These are phyloP conservation scores for Otolemur garnettii DNA, from an alignment of 2,113 vertebrate species.

Conservation along the genomic window DNA sequence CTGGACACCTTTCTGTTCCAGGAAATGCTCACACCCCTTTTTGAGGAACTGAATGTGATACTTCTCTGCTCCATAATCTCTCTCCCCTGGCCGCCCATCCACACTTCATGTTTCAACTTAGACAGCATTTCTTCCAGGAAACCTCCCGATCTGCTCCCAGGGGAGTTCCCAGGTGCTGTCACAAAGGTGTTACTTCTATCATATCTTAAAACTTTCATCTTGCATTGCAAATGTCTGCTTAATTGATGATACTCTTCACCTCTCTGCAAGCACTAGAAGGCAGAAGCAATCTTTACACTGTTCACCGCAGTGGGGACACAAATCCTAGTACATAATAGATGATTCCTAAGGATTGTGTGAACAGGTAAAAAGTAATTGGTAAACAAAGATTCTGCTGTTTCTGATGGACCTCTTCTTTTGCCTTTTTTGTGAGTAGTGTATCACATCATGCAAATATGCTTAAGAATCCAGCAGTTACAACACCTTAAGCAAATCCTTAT, in stretches of 20 bases:
- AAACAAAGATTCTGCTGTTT: constrained; percentile 26
- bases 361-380: constrained; percentile 27
- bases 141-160: background rate
- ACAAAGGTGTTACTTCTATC: background rate
- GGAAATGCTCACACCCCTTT: background rate
- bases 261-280: background rate
- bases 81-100: background rate
- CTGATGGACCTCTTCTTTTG: background rate
- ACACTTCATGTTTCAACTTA: background rate
- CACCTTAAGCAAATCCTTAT: background rate
- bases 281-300: background rate
- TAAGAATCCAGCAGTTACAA: background rate
- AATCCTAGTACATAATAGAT: background rate
- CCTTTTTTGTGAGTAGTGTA: constrained; percentile 16
- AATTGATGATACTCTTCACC: background rate
- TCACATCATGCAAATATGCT: background rate
- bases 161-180: background rate
- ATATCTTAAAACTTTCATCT: background rate
- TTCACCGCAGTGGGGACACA: background rate
- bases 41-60: background rate
- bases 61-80: background rate
- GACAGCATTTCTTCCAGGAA: constrained; percentile 1
- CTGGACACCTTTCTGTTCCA: background rate
- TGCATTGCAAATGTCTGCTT: background rate
- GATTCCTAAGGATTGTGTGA: constrained; percentile 18